Percentiles rank a stretch among this genome's conserved stretches.
phyloP scores from a whole-genome alignment of 2,888 invertebrate species.

The Lacanobia oleracea region DNA sequence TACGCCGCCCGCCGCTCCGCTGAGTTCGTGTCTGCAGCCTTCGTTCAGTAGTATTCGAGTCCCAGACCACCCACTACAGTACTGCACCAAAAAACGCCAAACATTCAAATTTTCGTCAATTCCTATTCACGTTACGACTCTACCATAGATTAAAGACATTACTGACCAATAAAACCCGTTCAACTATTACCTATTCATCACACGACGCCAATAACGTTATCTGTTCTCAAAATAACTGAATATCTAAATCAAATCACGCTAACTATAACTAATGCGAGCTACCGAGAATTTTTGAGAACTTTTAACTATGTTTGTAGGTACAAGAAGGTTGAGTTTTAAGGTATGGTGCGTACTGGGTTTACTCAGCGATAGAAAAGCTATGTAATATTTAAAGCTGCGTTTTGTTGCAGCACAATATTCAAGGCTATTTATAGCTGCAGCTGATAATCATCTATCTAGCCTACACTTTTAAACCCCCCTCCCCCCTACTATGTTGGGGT shows the following conservation, averaged over 20 bases:
- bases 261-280: conserved; percentile 68
- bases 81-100: neutral
- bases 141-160: conserved; percentile 34
- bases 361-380: conserved; percentile 3
- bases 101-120: neutral
- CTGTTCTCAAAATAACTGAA: conserved; percentile 66
- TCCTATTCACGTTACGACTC: conserved; percentile 15
- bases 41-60: too few relatives aligned
- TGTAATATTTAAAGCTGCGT: too few relatives aligned
- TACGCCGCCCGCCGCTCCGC: too few relatives aligned
- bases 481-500: too few relatives aligned
- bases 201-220: conserved; percentile 64
- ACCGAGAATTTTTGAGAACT: conserved; percentile 66
- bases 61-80: conserved; percentile 6
- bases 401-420: neutral
- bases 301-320: conserved; percentile 7
- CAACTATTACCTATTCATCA: conserved; percentile 54
- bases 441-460: too few relatives aligned
- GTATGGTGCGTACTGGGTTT: conserved; percentile 15
- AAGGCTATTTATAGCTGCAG: neutral
- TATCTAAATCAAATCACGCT: conserved; percentile 70
- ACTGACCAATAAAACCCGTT: conserved; percentile 46
- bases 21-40: too few relatives aligned
- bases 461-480: too few relatives aligned
- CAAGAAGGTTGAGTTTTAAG: neutral